Conservation (phyloP, 2,888 invertebrate species). For the Drosophila kanekoi region DNA sequence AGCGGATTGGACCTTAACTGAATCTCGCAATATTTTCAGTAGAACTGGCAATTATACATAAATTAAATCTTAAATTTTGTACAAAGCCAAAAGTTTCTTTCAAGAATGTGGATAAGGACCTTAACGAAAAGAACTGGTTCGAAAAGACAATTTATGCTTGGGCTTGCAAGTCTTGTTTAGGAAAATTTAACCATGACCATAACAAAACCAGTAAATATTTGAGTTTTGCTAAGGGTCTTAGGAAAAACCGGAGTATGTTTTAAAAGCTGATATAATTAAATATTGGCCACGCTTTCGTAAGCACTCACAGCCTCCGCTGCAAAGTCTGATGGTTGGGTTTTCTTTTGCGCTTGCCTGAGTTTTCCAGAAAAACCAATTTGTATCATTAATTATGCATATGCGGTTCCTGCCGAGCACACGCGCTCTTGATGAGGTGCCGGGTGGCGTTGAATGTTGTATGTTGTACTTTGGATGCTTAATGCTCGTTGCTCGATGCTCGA, state of each 20-base stretch:
- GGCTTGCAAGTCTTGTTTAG: no score
- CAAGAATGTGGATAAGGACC: no score
- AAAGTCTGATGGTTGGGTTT: conserved; percentile 11
- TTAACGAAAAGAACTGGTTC: background rate
- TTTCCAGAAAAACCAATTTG: conserved; percentile 45
- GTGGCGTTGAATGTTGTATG: conserved; percentile 15
- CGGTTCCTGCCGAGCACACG: conserved; percentile 16
- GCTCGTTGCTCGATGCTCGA: conserved; percentile 36
- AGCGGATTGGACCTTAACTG: no score
- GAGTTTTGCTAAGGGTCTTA: background rate
- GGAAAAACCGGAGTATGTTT: background rate
- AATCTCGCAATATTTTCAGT: no score
- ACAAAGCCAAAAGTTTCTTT: no score
- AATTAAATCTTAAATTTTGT: no score
- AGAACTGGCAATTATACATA: no score
- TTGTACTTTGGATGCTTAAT: conserved; percentile 1
- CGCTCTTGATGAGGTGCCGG: conserved; percentile 24
- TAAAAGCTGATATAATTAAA: conserved; percentile 11
- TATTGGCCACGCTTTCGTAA: background rate
- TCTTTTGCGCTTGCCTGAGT: conserved; percentile 7
- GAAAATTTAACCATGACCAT: background rate
- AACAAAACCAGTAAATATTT: conserved; percentile 1
- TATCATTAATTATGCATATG: conserved; percentile 55
- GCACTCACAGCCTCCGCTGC: background rate
- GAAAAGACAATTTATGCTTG: background rate